Conservation (phyloP, 2,888 invertebrate species). For the Polydesmus complanatus region DNA sequence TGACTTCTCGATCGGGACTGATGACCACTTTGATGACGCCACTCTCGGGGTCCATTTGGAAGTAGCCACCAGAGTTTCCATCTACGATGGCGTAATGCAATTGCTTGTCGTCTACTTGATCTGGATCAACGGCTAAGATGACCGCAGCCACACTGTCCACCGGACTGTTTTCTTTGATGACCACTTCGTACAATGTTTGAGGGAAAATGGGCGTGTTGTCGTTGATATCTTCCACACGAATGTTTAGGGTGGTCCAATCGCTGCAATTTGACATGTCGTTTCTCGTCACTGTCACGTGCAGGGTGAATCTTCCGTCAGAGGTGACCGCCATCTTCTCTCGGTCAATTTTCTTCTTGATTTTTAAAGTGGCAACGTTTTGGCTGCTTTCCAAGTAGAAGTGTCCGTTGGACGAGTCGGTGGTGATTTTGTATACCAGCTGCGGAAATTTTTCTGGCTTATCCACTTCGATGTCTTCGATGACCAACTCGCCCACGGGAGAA, state of each 20-base stretch:
- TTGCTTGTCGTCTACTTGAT: conserved; percentile 23
- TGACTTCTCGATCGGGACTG: conserved; percentile 54
- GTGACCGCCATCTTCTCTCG: conserved; percentile 24
- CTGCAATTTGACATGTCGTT: conserved; percentile 20
- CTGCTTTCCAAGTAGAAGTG: conserved; percentile 20
- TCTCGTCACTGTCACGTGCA: conserved; percentile 21
- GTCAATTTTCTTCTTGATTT: conserved; percentile 23
- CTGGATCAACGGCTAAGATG: conserved; percentile 23
- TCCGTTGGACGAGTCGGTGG: conserved; percentile 22
- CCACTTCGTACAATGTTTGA: conserved; percentile 22
- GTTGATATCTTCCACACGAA: conserved; percentile 25
- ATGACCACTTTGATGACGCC: conserved; percentile 54
- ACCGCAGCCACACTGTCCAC: conserved; percentile 22
- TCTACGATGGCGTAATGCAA: conserved; percentile 23
- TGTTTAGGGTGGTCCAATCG: conserved; percentile 22
- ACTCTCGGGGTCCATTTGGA: conserved; percentile 22
- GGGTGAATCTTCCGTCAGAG: neutral
- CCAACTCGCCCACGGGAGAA: conserved; percentile 22
- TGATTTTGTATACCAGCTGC: conserved; percentile 22
- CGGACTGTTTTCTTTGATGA: conserved; percentile 25
- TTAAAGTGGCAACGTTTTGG: conserved; percentile 20
- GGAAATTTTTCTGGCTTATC: conserved; percentile 21
- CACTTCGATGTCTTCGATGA: conserved; percentile 23
- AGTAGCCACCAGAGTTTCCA: conserved; percentile 16
- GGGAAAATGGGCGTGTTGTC: conserved; percentile 25